These are phyloP conservation scores for Todiramphus saurophagus DNA, from an alignment of 2,113 vertebrate genomes.

Conservation along the genomic window DNA sequence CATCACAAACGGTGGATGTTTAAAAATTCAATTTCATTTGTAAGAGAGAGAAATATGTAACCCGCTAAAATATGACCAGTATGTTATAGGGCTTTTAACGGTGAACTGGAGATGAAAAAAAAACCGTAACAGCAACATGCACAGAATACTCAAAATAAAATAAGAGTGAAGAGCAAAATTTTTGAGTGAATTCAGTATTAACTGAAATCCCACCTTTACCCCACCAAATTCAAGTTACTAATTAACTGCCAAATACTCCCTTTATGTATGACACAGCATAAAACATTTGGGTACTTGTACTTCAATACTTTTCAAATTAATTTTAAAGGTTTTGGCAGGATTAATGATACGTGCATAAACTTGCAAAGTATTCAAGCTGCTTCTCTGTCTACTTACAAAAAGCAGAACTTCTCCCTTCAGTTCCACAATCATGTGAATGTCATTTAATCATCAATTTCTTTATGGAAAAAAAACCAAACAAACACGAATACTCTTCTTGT, in stretches of 20 bases:
- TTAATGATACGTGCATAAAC: neutral
- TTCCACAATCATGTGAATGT: neutral
- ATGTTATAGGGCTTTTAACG: neutral
- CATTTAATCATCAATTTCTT: neutral
- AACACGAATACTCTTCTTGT: neutral
- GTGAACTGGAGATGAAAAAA: neutral
- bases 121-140: neutral
- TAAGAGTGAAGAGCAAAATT: neutral
- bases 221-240: neutral
- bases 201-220: neutral
- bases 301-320: slow-evolving; percentile 20
- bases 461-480: neutral
- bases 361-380: neutral
- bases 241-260: neutral
- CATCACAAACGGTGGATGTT: neutral
- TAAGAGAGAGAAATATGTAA: neutral
- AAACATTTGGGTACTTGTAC: neutral
- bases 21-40: neutral
- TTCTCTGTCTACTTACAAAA: neutral
- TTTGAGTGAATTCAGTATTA: neutral
- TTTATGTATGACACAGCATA: slow-evolving; percentile 8
- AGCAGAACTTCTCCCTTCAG: neutral
- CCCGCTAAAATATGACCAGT: neutral
- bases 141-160: neutral
- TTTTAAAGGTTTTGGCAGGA: slow-evolving; percentile 25